phyloP scores from a whole-genome alignment of 2,113 vertebrate species.

The Mungos mungo region DNA sequence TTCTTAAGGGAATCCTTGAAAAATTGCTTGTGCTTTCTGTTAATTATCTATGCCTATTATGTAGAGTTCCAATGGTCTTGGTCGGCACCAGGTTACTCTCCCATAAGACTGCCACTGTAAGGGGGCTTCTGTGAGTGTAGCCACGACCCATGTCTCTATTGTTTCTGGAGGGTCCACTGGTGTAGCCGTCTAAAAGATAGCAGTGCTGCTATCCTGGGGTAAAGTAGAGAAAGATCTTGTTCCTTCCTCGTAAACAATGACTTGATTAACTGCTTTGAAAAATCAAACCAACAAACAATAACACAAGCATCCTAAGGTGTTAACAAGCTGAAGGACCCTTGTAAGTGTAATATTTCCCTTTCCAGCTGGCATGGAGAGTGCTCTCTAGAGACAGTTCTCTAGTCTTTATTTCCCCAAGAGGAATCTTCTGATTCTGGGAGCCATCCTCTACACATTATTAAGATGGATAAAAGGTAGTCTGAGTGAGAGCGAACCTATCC shows the following conservation, averaged over 20 bases:
- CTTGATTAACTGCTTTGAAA: not conserved
- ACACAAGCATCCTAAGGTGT: not conserved
- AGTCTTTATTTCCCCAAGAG: not conserved
- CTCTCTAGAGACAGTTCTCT: not conserved
- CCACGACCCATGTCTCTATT: rapidly evolving
- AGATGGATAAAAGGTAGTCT: not conserved
- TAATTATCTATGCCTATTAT: not conserved
- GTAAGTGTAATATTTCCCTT: not conserved
- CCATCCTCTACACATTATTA: not conserved
- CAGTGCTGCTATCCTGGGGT: not conserved
- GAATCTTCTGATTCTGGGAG: not conserved
- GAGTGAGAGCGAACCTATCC: not conserved
- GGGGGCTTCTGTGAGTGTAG: not conserved
- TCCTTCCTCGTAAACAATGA: not conserved
- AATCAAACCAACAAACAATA: not conserved
- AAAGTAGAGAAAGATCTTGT: not conserved
- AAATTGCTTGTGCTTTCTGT: not conserved
- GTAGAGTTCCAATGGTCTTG: not conserved
- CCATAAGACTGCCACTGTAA: not conserved
- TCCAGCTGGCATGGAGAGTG: not conserved
- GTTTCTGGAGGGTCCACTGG: not conserved
- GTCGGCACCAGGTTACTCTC: not conserved
- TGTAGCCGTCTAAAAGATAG: not conserved
- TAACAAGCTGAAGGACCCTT: not conserved
- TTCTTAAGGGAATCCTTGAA: not conserved